These are phyloP conservation scores for Ditylenchus dipsaci DNA, from an alignment of 1,140 invertebrate species.

Conservation along the genomic window DNA sequence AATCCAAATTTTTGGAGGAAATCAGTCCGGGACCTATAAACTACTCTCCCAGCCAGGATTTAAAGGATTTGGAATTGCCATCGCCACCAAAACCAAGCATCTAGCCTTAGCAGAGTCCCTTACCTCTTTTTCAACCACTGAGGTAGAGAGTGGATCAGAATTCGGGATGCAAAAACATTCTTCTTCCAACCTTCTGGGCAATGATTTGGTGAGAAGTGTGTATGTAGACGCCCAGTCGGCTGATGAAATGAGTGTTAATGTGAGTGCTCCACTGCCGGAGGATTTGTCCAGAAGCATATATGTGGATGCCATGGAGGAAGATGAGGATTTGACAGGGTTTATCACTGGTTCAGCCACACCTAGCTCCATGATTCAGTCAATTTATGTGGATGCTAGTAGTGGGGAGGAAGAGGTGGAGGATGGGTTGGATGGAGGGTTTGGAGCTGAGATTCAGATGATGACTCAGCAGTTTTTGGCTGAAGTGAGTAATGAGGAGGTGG, in stretches of 20 bases:
- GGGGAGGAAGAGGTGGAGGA: neutral
- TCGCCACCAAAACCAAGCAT: neutral
- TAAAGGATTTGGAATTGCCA: neutral
- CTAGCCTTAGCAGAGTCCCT: neutral
- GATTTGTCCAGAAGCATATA: neutral
- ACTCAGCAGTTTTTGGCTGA: neutral
- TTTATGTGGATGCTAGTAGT: neutral
- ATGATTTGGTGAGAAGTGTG: constrained; percentile 3
- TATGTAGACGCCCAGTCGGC: neutral
- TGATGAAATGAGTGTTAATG: too few species aligned
- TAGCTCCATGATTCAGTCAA: neutral
- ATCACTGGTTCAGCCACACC: neutral
- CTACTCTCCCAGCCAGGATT: neutral
- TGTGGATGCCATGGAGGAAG: neutral
- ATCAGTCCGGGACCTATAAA: neutral
- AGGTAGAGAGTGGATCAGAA: neutral
- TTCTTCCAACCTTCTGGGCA: neutral
- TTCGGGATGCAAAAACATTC: neutral
- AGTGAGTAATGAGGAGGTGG: neutral
- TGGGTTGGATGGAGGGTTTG: neutral
- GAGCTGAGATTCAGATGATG: neutral
- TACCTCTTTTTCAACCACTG: neutral
- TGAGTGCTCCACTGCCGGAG: neutral
- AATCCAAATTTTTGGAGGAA: neutral
- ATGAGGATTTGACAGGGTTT: neutral